These are phyloP conservation scores for Andricus grossulariae DNA, from an alignment of 1,140 invertebrate species.

Conservation along the genomic window DNA sequence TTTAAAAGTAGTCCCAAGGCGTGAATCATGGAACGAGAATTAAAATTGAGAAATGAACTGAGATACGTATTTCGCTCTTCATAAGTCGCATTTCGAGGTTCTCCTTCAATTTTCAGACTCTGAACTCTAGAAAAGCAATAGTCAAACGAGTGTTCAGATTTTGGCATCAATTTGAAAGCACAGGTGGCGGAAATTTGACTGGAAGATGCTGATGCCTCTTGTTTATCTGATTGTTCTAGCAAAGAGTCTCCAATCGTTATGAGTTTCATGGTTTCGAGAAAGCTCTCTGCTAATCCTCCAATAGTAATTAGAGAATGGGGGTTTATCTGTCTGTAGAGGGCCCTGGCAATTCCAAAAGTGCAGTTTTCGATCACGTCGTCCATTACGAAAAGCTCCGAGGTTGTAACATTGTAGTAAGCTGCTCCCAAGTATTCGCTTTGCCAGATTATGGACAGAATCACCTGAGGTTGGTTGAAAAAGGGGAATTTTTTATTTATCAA, in stretches of 20 bases:
- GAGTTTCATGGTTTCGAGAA: background rate
- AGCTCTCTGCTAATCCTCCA: background rate
- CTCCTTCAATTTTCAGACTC: conserved; percentile 78
- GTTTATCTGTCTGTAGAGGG: background rate
- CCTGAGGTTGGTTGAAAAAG: background rate
- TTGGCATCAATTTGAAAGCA: conserved; percentile 74
- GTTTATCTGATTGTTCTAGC: background rate
- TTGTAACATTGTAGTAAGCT: conserved; percentile 2
- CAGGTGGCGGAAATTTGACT: background rate
- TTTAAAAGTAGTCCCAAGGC: conserved; percentile 84
- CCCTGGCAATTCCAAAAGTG: background rate
- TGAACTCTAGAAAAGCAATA: conserved; percentile 74
- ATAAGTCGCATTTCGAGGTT: conserved; percentile 78
- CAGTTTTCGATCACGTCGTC: background rate
- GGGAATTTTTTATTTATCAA: too few species aligned
- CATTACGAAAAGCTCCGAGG: background rate
- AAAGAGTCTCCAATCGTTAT: background rate
- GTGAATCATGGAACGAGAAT: conserved; percentile 80
- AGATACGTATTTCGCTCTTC: conserved; percentile 80
- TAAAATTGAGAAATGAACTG: conserved; percentile 82
- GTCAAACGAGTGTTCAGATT: conserved; percentile 78
- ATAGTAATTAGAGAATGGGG: background rate
- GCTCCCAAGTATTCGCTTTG: conserved; percentile 2
- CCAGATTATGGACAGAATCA: conserved; percentile 13
- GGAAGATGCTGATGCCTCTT: background rate